These are phyloP conservation scores for Sebastes reedi DNA, from an alignment of 2,797 vertebrate species.

Conservation along the genomic window DNA sequence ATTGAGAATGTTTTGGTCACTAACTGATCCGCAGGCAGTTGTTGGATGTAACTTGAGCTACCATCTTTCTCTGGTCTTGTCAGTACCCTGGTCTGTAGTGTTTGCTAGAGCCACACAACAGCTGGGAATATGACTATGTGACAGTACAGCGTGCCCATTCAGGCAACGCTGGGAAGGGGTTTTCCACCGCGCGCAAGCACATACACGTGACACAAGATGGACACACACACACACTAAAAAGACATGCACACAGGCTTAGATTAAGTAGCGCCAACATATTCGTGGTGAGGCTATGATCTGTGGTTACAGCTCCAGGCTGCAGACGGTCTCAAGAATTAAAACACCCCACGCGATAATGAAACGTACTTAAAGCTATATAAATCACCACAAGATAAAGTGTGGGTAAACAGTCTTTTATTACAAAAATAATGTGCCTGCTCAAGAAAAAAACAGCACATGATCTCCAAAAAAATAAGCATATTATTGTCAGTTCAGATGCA, in stretches of 20 bases:
- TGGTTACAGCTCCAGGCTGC: conserved; percentile 40
- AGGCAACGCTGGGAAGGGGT: conserved; percentile 74
- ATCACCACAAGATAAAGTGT: conserved; percentile 24
- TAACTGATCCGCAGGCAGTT: conserved; percentile 22
- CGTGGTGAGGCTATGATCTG: conserved; percentile 52
- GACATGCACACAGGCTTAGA: conserved; percentile 44
- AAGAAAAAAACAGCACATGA: conserved; percentile 28
- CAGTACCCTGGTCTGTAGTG: conserved; percentile 29
- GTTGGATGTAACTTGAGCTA: conserved; percentile 46
- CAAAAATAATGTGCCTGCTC: conserved; percentile 74
- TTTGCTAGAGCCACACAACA: conserved; percentile 71
- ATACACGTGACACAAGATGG: conserved; percentile 46
- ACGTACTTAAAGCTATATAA: conserved; percentile 17
- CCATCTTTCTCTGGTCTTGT: conserved; percentile 6
- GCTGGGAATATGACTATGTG: conserved; percentile 81
- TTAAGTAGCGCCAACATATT: conserved; percentile 60
- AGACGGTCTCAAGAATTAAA: conserved; percentile 35
- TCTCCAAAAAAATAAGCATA: conserved; percentile 23
- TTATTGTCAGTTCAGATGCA: conserved; percentile 48
- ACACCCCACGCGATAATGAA: conserved; percentile 17
- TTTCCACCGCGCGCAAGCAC: conserved; percentile 71
- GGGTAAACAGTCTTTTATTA: conserved; percentile 74
- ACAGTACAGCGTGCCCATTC: conserved; percentile 76
- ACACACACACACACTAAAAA: conserved; percentile 35
- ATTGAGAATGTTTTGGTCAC: conserved; percentile 17